Percentiles rank a stretch among this genome's conserved stretches.
Conservation (phyloP, 2,797 vertebrate genomes). For the Choloepus didactylus region DNA sequence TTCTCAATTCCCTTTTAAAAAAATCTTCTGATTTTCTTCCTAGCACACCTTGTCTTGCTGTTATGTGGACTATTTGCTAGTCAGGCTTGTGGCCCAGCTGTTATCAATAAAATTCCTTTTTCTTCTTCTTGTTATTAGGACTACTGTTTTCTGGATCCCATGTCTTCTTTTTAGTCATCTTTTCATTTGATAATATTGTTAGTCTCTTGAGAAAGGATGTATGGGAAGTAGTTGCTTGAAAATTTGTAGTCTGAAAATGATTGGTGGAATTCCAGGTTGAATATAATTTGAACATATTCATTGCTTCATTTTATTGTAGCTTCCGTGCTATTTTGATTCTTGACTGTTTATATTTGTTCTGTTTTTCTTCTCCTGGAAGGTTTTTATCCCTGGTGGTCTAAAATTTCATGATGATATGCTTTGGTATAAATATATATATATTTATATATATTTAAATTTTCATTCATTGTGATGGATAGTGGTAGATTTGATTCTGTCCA, state of each 20-base stretch:
- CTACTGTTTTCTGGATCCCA: background rate
- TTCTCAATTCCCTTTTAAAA: background rate
- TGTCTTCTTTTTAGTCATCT: background rate
- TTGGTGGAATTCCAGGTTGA: background rate
- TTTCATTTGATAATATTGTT: background rate
- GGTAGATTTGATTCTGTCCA: background rate
- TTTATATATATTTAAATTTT: background rate
- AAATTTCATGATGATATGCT: background rate
- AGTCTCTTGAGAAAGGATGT: slow-evolving; percentile 15
- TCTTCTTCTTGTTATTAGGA: background rate
- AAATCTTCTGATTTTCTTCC: background rate
- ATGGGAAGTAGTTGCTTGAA: background rate
- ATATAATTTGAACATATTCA: background rate
- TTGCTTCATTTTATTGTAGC: background rate
- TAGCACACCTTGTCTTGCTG: background rate
- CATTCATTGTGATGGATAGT: background rate
- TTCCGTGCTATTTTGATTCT: background rate
- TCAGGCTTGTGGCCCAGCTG: background rate
- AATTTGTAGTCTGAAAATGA: slow-evolving; percentile 19
- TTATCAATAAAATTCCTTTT: background rate
- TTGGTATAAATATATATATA: background rate
- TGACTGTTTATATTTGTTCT: background rate
- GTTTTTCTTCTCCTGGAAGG: background rate
- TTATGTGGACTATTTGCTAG: background rate
- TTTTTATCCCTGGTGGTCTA: background rate